Evolutionary conservation across 2,888 invertebrate species (phyloP).

Genomic region (Hyles lineata): DNA sequence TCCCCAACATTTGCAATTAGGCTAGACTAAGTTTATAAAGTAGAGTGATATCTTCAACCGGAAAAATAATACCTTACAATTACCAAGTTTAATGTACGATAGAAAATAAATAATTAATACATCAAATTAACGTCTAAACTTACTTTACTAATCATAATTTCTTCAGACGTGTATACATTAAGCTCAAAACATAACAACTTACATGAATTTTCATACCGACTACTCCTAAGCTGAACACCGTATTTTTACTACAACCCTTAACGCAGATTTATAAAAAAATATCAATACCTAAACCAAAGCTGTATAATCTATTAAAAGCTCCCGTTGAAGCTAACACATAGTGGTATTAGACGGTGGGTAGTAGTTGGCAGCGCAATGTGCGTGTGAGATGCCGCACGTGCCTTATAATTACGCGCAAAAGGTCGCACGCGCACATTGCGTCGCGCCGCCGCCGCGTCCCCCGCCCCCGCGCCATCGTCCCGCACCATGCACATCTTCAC

Average conservation of each 20-base stretch:
- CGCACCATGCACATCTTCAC: neutral
- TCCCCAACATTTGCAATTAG: neutral
- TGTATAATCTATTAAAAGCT: neutral
- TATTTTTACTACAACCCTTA: too few species aligned
- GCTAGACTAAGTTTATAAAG: neutral
- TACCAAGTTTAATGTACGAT: too few species aligned
- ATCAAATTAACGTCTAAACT: too few species aligned
- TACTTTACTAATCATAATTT: too few species aligned
- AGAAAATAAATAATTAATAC: too few species aligned
- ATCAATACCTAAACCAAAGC: too few species aligned
- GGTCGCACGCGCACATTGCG: constrained; percentile 83
- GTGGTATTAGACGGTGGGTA: neutral
- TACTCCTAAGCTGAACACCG: too few species aligned
- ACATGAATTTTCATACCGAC: too few species aligned
- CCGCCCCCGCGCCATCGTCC: constrained; percentile 42
- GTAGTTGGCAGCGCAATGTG: constrained; percentile 9
- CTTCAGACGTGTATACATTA: too few species aligned
- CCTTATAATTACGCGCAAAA: constrained; percentile 78
- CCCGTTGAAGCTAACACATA: neutral
- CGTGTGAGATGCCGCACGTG: constrained; percentile 68
- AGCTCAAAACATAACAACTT: too few species aligned
- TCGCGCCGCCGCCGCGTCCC: constrained; percentile 50
- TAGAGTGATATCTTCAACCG: neutral
- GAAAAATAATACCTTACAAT: too few species aligned
- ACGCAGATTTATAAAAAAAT: too few species aligned